Evolutionary conservation across 2,113 vertebrate species (phyloP), one percentile per base, ranked within the genome.

Genomic region (Hippolais icterina): DNA sequence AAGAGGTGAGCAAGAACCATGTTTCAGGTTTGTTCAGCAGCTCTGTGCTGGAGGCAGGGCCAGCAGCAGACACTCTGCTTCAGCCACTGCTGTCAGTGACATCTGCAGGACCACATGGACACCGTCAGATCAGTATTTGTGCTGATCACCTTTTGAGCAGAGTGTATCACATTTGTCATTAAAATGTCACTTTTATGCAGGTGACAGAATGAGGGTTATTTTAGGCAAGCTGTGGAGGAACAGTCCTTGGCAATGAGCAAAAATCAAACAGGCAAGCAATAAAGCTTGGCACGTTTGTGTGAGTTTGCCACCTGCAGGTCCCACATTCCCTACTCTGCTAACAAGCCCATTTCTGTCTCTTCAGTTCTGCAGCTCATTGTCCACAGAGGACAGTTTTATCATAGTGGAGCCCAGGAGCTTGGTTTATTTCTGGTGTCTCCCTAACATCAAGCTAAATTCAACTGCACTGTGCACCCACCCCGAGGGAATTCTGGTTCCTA

Each of bases 181-280:
- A 71, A 80, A 83, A 52, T 31, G 28, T 33, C 54, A 42, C 64
- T 69, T 85, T 53, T 27, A 22, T 11, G 8, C 56, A 81, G 54
- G 24, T 78, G 64, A 52, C 24, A 39, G 59, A 65, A 70, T 37
- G 31, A 47, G 16, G 9, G 22, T 60, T 83, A 28, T 92, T 91
- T 95, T 87, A 87, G 49, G 49, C 69, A 94, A 68, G 60, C 52
- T 84, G 35, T n/a, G 49, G 74, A 68, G n/a, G 29, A 66, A 16
- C 16, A 21, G 47, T 84, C 39, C 35, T 84, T 18, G 0, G 27
- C 63, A 49, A n/a, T 39, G 27, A 52, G 56, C 44, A 54, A 37
- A 88, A 95, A 49, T 64, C 29, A 47, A 64, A 37, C 72, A 87
- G 33, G 10, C 14, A 37, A 35, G 59, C 37, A 61, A 11, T 44